Evolutionary conservation across 2,113 vertebrate genomes (phyloP), one percentile per base, ranked within the genome.

Genomic region (Sylvilagus bachmani): DNA sequence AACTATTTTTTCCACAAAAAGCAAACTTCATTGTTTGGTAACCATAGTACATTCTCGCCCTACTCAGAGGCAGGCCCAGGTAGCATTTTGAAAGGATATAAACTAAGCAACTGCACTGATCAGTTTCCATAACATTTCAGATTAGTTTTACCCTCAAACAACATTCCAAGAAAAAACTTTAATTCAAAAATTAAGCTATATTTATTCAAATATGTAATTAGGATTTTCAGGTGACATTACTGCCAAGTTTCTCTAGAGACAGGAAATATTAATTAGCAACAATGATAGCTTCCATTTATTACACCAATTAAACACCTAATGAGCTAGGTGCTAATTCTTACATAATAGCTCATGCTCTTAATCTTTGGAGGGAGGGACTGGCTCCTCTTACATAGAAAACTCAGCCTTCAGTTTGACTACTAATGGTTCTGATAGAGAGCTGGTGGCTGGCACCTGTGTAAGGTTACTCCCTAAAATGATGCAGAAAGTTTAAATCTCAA

Each of bases 121-220:
- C 86, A 94, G 67, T 95, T 80, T 90, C 80, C 51, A 70, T 61
- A 74, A 44, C 80, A 82, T 67, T 89, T 81, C 90, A 91, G 29
- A 85, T 85, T 78, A 51, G 67, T 90, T 91, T 96, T 81, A 67
- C 14, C 78, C 49, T 62, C 62, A 96, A 79, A 62, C 69, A 77
- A 82, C 19, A 86, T 86, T 44, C 17, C 74, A 93, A 10, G 95
- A 87, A 84, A 84, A 95, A 79, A 94, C 29, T 77, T 44, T 81
- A 94, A 89, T 80, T 83, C 44, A 94, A 38, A 58, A 93, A 83
- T 9, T 87, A 83, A 96, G 69, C 51, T 53, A 75, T 33, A 44
- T 90, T 83, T 86, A 73, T 74, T 92, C 86, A 96, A 94, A 92
- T 88, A 85, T 31, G 55, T 75, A 70, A 95, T 73, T 80, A 86